phyloP scores from a whole-genome alignment of 2,797 vertebrate genomes.

The Lutjanus campechanus region DNA sequence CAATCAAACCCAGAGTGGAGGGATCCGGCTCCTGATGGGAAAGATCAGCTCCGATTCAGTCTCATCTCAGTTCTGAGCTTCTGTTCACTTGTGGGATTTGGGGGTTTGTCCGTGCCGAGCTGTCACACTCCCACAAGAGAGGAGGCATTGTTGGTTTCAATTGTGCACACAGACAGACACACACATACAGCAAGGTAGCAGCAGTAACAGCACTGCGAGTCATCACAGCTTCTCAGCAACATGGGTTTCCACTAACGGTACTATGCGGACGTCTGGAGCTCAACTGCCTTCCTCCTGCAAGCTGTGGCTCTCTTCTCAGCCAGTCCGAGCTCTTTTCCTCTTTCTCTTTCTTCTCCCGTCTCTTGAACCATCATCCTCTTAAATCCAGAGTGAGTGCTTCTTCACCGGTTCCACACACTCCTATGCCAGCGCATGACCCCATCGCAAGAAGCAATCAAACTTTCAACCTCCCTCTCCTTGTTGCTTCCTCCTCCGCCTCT shows the following conservation, averaged over 20 bases:
- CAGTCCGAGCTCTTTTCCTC: constrained; percentile 23
- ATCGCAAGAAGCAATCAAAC: constrained; percentile 65
- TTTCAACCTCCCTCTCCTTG: constrained; percentile 71
- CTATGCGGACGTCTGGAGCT: constrained; percentile 70
- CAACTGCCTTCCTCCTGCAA: constrained; percentile 42
- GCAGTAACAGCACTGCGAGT: constrained; percentile 32
- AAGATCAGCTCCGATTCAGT: constrained; percentile 20
- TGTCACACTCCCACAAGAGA: constrained; percentile 53
- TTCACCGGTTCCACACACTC: constrained; percentile 41
- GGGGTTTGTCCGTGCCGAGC: constrained; percentile 39
- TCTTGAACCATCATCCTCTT: constrained; percentile 66
- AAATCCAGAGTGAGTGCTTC: constrained; percentile 56
- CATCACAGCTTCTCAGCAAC: constrained; percentile 77
- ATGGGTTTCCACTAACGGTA: constrained; percentile 76
- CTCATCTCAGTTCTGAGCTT: constrained; percentile 53
- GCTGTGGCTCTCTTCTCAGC: constrained; percentile 40
- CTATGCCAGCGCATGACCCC: constrained; percentile 35
- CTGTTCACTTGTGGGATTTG: constrained; percentile 14
- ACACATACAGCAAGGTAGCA: constrained; percentile 9
- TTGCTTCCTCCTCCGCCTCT: constrained; percentile 52
- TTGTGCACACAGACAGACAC: constrained; percentile 15
- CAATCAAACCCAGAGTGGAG: constrained; percentile 46
- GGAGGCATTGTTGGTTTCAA: constrained; percentile 48
- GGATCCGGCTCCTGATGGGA: constrained; percentile 30
- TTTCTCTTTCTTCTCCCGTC: constrained; percentile 44